Evolutionary conservation across 2,888 invertebrate genomes (phyloP), one percentile per base, ranked within the genome.

Genomic region (Exocentrus adspersus): DNA sequence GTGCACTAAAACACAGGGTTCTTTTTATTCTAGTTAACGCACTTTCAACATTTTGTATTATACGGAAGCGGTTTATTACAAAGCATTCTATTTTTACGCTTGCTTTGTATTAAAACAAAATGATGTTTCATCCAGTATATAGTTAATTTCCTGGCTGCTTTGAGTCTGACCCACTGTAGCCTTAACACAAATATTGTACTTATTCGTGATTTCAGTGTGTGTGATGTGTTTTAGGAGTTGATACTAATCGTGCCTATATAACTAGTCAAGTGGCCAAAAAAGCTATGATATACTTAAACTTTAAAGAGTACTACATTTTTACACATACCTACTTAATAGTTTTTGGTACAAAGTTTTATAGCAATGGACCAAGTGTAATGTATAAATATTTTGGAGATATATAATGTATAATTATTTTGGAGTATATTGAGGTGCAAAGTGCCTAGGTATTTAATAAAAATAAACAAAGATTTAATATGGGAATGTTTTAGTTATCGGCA

Each of bases 211-310:
- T 53, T 53, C 28, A 48, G 42, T 17, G 19, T 53, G 41, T 53
- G 53, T 53, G 53, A 21, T 37, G 41, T 53, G 53, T 53, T 21
- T 53, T 2, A 14, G 41, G 19, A 37, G 17, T 14, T 52, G 12
- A 20, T 24, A 20, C 14, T n/a, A 53, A 21, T 41, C 7, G 53
- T 53, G 53, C 53, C 53, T 41, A 41, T 19, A 12, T 17, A 52
- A 41, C 53, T 53, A 53, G 53, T 53, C 53, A 53, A 21, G 21
- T 17, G 53, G 53, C 53, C 53, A 53, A 53, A 53, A 53, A 41
- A 50, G 14, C 19, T 16, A 16, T 50, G 30, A 50, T 9, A 21
- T 46, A 46, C 21, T 12, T 48, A 14, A 24, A 12, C 6, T 48
- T 12, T n/a, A 19, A 45, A 17, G 12, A 20, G 3, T 45, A 7